These are phyloP conservation scores for Opisthocomus hoazin DNA, from an alignment of 2,113 vertebrate species.

Conservation along the genomic window DNA sequence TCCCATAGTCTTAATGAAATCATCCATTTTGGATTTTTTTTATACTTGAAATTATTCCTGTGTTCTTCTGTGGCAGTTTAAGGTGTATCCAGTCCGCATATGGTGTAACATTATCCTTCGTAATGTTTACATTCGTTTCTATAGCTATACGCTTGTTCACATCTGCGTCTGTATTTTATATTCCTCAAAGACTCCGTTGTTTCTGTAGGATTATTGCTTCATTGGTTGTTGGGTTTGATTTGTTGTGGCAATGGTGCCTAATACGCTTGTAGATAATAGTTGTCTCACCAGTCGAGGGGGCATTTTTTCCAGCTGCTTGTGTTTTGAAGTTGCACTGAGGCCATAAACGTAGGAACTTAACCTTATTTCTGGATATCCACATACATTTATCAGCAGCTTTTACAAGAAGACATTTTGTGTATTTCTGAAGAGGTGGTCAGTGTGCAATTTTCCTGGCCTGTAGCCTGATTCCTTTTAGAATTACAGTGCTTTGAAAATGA, in stretches of 20 bases:
- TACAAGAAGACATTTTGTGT: neutral
- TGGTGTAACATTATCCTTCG: neutral
- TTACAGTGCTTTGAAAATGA: neutral
- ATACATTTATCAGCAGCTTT: neutral
- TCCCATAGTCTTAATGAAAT: neutral
- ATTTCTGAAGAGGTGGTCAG: neutral
- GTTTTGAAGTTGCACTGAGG: neutral
- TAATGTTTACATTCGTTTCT: neutral
- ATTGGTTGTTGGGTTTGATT: neutral
- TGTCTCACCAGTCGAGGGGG: fast-evolving
- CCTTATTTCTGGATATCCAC: neutral
- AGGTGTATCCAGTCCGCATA: neutral
- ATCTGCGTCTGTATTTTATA: neutral
- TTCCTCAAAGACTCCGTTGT: neutral
- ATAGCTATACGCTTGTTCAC: neutral
- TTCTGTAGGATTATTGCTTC: neutral
- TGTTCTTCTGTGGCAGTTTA: neutral
- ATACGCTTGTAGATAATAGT: neutral
- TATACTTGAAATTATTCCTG: neutral
- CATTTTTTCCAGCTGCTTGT: neutral
- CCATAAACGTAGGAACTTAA: neutral
- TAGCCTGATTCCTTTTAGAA: neutral
- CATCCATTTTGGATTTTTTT: neutral
- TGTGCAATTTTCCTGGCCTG: neutral
- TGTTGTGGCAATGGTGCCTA: neutral